These are phyloP conservation scores for Leptatherina wallacei DNA, from an alignment of 2,797 vertebrate species.

Conservation along the genomic window DNA sequence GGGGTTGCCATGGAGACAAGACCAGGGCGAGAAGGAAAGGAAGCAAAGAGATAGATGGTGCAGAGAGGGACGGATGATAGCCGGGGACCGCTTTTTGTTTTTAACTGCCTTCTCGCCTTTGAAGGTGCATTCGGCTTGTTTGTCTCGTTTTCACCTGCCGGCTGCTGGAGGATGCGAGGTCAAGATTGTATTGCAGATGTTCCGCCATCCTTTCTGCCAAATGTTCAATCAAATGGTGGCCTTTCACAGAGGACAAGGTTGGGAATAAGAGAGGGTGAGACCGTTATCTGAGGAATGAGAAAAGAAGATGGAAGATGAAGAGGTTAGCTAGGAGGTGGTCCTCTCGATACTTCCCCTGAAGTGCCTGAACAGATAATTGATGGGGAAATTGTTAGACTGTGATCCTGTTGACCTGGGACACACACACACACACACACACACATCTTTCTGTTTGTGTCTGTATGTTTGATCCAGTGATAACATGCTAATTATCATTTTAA, in stretches of 20 bases:
- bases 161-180: slow-evolving; percentile 44
- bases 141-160: slow-evolving; percentile 17
- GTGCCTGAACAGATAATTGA: slow-evolving; percentile 32
- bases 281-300: slow-evolving; percentile 15
- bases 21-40: slow-evolving; percentile 68
- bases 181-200: slow-evolving; percentile 36
- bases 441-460: background rate
- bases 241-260: slow-evolving; percentile 55
- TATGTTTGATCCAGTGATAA: slow-evolving; percentile 19
- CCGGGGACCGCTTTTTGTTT: slow-evolving; percentile 62
- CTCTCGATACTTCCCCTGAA: slow-evolving; percentile 25
- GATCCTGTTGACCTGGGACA: background rate
- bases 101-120: slow-evolving; percentile 52
- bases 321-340: slow-evolving; percentile 2
- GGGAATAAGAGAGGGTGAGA: slow-evolving; percentile 18
- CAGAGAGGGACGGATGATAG: slow-evolving; percentile 64
- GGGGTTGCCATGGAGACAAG: slow-evolving; percentile 87
- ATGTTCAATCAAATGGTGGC: slow-evolving; percentile 62
- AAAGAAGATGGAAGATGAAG: slow-evolving; percentile 13
- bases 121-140: slow-evolving; percentile 38
- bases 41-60: slow-evolving; percentile 63
- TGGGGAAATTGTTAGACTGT: slow-evolving; percentile 3
- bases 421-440: background rate
- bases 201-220: slow-evolving; percentile 33
- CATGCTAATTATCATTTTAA: slow-evolving; percentile 31